phyloP scores from a whole-genome alignment of 2,113 vertebrate species.

The Hemichromis elongatus region DNA sequence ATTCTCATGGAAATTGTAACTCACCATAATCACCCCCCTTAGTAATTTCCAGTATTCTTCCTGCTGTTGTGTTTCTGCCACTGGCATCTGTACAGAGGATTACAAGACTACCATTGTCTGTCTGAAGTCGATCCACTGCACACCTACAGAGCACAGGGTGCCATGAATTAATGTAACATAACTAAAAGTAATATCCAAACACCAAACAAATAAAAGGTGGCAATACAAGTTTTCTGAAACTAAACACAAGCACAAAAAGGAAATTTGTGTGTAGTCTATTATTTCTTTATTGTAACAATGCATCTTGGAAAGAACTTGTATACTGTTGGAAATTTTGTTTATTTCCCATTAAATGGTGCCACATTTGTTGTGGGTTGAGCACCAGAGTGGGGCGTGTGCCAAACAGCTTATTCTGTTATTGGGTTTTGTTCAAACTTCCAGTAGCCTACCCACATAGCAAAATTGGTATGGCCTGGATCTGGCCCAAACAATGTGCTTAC shows the following conservation, averaged over 20 bases:
- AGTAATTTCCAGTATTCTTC: constrained; percentile 91
- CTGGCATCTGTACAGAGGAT: constrained; percentile 93
- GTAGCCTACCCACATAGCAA: too few relatives aligned
- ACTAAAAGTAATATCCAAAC: not conserved
- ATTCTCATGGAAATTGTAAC: constrained; percentile 40
- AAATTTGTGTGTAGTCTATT: not conserved
- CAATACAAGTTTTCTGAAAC: not conserved
- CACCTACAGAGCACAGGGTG: constrained; percentile 74
- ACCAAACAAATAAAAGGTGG: not conserved
- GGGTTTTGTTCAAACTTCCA: not conserved
- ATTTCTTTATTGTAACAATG: not conserved
- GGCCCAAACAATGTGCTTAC: too few relatives aligned
- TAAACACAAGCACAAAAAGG: not conserved
- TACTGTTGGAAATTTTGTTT: not conserved
- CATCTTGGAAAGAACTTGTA: not conserved
- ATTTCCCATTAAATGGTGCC: not conserved
- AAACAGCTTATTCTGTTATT: not conserved
- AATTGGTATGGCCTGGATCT: too few relatives aligned
- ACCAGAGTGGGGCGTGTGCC: not conserved
- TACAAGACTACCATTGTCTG: constrained; percentile 86
- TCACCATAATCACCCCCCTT: constrained; percentile 97
- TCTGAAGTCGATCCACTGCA: constrained; percentile 85
- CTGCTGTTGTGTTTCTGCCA: constrained; percentile 86
- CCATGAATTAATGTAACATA: not conserved
- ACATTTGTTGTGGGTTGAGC: not conserved